These are phyloP conservation scores for Monopis laevigella DNA, from an alignment of 2,888 invertebrate species.

Conservation along the genomic window DNA sequence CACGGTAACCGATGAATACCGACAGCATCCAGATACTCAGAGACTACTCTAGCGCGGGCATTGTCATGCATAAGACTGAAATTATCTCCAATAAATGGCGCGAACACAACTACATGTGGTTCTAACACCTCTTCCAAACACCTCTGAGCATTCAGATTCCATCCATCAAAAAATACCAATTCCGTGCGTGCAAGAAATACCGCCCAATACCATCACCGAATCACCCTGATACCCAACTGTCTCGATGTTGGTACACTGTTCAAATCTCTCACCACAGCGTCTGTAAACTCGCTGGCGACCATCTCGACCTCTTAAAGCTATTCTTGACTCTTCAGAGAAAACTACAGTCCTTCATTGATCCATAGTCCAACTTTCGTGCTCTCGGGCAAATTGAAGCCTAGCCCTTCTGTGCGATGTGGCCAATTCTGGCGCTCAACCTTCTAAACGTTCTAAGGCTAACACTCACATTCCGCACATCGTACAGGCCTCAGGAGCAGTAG, in stretches of 20 bases:
- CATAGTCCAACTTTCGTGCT: neutral
- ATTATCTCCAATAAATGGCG: neutral
- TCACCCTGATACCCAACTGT: neutral
- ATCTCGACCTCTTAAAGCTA: slow-evolving; percentile 7
- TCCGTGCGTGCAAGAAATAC: slow-evolving; percentile 2
- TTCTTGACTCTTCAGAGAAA: slow-evolving; percentile 9
- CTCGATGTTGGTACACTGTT: neutral
- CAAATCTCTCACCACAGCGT: slow-evolving; percentile 1
- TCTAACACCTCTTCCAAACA: neutral
- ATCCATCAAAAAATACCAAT: neutral
- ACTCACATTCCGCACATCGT: neutral
- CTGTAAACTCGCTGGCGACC: slow-evolving; percentile 12
- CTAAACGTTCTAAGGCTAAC: neutral
- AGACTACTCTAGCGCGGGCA: neutral
- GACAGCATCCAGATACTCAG: neutral
- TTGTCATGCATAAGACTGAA: neutral
- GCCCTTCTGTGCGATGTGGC: neutral
- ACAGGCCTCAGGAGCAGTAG: neutral
- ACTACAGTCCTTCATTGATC: slow-evolving; percentile 1
- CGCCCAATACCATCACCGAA: neutral
- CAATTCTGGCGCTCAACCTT: neutral
- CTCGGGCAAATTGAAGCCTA: slow-evolving; percentile 9
- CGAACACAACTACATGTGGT: slow-evolving; percentile 1
- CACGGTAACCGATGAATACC: too few species aligned
- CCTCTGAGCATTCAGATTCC: neutral